Conservation (phyloP, 2,113 vertebrate genomes). For the Cisticola juncidis region DNA sequence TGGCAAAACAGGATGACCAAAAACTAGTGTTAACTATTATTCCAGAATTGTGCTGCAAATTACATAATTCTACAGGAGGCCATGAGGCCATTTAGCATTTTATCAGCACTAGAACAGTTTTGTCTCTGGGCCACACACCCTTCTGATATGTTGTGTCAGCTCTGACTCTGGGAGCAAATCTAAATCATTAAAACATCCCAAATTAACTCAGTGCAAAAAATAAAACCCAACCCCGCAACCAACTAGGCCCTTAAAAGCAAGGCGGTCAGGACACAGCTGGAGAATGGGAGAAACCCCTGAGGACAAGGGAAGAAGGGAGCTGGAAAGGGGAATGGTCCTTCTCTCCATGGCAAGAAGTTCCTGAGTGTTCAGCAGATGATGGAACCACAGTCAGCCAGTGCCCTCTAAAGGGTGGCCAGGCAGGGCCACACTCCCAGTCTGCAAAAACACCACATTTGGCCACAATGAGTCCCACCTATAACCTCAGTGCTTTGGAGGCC, state of each 20-base stretch:
- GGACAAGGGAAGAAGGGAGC: background rate
- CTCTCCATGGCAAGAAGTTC: background rate
- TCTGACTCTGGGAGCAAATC: background rate
- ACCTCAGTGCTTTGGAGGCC: background rate
- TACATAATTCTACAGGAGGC: background rate
- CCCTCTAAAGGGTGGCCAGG: slow-evolving; percentile 8
- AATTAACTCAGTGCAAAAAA: background rate
- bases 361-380: background rate
- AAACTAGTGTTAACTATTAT: background rate
- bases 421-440: background rate
- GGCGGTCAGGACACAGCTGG: background rate
- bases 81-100: background rate
- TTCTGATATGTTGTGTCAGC: background rate
- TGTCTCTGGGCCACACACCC: background rate
- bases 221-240: background rate
- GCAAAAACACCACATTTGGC: background rate
- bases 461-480: background rate
- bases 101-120: background rate
- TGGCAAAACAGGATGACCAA: background rate
- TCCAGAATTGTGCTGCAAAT: background rate
- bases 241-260: background rate
- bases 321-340: background rate
- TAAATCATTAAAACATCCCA: background rate
- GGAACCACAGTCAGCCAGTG: slow-evolving; percentile 22
- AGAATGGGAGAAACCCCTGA: background rate